Percentiles rank a stretch among this genome's conserved stretches.
Evolutionary conservation across 2,797 vertebrate species (phyloP).

Genomic region (Mormyrus hasselquistii): DNA sequence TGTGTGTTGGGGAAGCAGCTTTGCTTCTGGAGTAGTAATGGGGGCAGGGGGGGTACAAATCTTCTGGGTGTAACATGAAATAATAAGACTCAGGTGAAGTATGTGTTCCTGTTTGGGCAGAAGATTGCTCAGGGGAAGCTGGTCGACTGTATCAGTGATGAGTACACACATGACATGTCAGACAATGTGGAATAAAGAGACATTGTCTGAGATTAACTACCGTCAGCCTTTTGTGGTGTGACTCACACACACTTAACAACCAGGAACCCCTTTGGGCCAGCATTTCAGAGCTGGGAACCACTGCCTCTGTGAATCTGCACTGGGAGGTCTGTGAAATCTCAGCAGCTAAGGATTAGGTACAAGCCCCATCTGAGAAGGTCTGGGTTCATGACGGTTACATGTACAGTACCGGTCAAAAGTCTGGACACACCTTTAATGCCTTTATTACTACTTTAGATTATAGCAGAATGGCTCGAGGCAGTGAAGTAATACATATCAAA

Average conservation of each 20-base stretch:
- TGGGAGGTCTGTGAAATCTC: neutral
- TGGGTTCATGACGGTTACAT: neutral
- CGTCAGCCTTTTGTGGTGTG: neutral
- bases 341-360: neutral
- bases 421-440: neutral
- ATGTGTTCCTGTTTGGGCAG: constrained; percentile 13
- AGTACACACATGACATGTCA: neutral
- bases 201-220: neutral
- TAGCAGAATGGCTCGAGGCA: neutral
- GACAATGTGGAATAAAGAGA: neutral
- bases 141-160: neutral
- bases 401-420: neutral
- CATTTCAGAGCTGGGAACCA: neutral
- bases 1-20: neutral
- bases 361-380: neutral
- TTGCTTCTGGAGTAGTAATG: neutral
- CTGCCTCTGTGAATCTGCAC: neutral
- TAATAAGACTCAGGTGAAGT: neutral
- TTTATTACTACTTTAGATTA: neutral
- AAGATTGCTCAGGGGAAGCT: constrained; percentile 8
- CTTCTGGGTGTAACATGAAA: neutral
- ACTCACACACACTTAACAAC: neutral
- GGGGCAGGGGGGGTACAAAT: neutral
- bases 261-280: neutral
- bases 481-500: neutral